These are phyloP conservation scores for Thamnaconus septentrionalis DNA, from an alignment of 2,113 vertebrate genomes.

Conservation along the genomic window DNA sequence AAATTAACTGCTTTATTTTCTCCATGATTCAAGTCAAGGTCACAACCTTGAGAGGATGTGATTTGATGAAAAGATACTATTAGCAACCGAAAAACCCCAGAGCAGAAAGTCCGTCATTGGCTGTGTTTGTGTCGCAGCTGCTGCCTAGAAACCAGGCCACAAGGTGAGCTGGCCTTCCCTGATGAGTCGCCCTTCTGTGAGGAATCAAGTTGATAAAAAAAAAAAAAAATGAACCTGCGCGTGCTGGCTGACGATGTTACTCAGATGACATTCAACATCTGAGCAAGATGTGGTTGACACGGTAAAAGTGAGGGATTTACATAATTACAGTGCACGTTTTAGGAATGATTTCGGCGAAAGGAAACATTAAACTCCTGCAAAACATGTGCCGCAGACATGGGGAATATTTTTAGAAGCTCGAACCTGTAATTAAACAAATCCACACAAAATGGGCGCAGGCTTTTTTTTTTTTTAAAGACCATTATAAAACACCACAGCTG, in stretches of 20 bases:
- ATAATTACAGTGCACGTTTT: slow-evolving; percentile 26
- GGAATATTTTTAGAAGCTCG: background rate
- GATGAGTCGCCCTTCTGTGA: too few relatives aligned
- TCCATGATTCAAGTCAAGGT: slow-evolving; percentile 9
- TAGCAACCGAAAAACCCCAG: slow-evolving; percentile 20
- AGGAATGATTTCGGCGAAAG: slow-evolving; percentile 25
- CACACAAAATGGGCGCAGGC: slow-evolving; percentile 23
- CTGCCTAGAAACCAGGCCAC: slow-evolving; percentile 61
- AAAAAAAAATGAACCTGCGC: too few relatives aligned
- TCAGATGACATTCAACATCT: background rate
- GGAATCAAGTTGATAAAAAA: too few relatives aligned
- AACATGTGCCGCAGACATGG: slow-evolving; percentile 16
- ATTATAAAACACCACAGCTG: slow-evolving; percentile 42
- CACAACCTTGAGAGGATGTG: slow-evolving; percentile 53
- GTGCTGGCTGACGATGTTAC: background rate
- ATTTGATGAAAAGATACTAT: slow-evolving; percentile 50
- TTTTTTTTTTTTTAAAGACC: slow-evolving; percentile 52
- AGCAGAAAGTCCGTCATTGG: slow-evolving; percentile 38
- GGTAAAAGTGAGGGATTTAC: slow-evolving; percentile 16
- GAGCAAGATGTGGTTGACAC: too few relatives aligned
- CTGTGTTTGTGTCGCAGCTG: slow-evolving; percentile 57
- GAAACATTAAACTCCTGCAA: slow-evolving; percentile 20
- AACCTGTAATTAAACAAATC: slow-evolving; percentile 55
- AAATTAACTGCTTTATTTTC: slow-evolving; percentile 41
- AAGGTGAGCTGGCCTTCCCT: slow-evolving; percentile 11